Evolutionary conservation across 2,113 vertebrate species (phyloP).

Genomic region (Elaphurus davidianus): DNA sequence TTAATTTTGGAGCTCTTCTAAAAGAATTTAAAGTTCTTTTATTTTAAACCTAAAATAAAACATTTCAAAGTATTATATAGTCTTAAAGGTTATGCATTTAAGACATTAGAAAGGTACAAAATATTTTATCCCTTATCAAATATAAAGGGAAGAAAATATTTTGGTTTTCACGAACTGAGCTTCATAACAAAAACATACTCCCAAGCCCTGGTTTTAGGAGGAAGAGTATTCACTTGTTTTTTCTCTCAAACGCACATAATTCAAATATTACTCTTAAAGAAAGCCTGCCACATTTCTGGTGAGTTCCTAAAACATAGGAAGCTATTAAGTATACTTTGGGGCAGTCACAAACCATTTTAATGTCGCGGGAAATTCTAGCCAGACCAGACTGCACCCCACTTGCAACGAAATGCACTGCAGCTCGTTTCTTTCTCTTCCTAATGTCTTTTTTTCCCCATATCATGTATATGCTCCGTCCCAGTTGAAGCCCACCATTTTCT

Average conservation of each 20-base stretch:
- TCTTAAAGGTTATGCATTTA: neutral
- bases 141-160: neutral
- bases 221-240: neutral
- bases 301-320: neutral
- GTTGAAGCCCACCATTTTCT: neutral
- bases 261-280: neutral
- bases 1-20: constrained; percentile 21
- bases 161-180: neutral
- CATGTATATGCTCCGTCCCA: accelerated
- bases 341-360: neutral
- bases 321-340: neutral
- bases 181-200: neutral
- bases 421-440: neutral
- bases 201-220: neutral
- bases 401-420: neutral
- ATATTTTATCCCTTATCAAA: neutral
- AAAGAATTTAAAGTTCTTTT: neutral
- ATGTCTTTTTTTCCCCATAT: neutral
- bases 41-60: constrained; percentile 9
- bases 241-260: neutral
- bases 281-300: neutral
- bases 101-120: neutral
- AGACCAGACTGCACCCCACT: neutral
- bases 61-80: neutral
- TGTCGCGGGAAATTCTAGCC: neutral